phyloP scores from a whole-genome alignment of 92 coral and sea anemone genomes.

The Porites rus region DNA sequence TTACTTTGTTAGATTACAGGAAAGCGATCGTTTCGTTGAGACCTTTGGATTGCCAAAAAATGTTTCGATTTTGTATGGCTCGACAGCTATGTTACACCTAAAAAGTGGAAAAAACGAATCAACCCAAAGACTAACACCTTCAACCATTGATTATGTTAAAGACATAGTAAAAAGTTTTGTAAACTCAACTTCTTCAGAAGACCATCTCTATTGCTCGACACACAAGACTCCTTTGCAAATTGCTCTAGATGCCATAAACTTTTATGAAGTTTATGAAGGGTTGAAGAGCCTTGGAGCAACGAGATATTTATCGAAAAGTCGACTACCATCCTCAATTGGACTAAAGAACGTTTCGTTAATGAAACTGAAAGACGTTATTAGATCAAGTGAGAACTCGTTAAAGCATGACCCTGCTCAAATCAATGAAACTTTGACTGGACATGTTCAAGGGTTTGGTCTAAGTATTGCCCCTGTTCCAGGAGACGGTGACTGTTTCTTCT shows the following conservation, averaged over 20 bases:
- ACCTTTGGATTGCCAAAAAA: not conserved
- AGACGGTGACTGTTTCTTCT: slow-evolving; percentile 55
- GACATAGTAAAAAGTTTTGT: not conserved
- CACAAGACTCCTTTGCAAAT: slow-evolving; percentile 24
- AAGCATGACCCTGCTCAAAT: not conserved
- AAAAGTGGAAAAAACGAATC: not conserved
- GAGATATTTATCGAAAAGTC: slow-evolving; percentile 25
- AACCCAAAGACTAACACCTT: not conserved
- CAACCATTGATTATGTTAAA: not conserved
- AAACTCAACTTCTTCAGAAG: not conserved
- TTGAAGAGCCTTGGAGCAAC: slow-evolving; percentile 18
- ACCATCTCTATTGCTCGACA: not conserved
- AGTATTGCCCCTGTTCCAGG: slow-evolving; percentile 31
- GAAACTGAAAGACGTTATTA: not conserved
- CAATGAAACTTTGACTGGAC: slow-evolving; percentile 21
- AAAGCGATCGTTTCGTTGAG: not conserved
- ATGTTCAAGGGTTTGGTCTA: slow-evolving; percentile 46
- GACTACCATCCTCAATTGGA: slow-evolving; percentile 53
- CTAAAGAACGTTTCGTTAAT: slow-evolving; percentile 8
- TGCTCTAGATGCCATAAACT: slow-evolving; percentile 32
- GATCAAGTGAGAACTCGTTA: not conserved
- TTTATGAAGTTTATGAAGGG: slow-evolving; percentile 33
- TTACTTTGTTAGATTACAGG: not conserved
- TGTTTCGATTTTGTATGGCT: not conserved
- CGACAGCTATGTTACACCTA: not conserved